Base-by-base conservation (phyloP, 2,113 vertebrate species). In the Macquaria australasica region DNA sequence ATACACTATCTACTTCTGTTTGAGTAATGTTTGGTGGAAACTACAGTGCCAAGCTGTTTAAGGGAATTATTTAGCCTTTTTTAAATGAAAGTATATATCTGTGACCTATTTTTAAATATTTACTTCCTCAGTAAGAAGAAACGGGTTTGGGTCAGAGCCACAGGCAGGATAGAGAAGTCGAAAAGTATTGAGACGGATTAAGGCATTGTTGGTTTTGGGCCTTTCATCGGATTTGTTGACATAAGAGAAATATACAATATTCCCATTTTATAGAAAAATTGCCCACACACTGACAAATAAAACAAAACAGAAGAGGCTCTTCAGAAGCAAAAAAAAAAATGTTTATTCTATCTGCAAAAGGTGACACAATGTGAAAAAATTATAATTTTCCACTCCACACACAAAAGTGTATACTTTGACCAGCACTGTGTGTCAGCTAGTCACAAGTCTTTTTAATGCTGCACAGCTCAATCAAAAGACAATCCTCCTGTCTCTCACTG, bases 401-500 rank as follows among this genome's bases (percentile, higher is more conserved):
- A 31, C 53, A 37, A 37, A 31, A 56, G 5, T 18, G 16, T 60
- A 50, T 7, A 58, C 8, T 59, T 62, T 72, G 45, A 77, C 12
- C 55, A 25, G 68, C 69, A 0, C 45, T 43, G 37, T 8, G 66
- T 75, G 51, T 72, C 50, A 77, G 25, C 56, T 4, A 16, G 41
- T 43, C 48, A 16, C 5, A 23, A 81, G 53, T 62, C 50, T 62
- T 60, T 81, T 80, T 21, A 84, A 72, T 68, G 68, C 41, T 50
- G 11, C 64, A 6, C 9, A 10, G 55, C 56, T 85, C 76, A 88
- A 78, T 89, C 85, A 77, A 75, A 78, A 76, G 43, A 69, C 75
- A 80, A 78, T 75, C 69, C 77, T 75, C 37, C 71, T 76, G 62
- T 60, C 83, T 73, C 84, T 81, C 77, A 16, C 82, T 71, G 85